Conservation (phyloP, 2,888 invertebrate genomes). For the Rhynchonema sp. region DNA sequence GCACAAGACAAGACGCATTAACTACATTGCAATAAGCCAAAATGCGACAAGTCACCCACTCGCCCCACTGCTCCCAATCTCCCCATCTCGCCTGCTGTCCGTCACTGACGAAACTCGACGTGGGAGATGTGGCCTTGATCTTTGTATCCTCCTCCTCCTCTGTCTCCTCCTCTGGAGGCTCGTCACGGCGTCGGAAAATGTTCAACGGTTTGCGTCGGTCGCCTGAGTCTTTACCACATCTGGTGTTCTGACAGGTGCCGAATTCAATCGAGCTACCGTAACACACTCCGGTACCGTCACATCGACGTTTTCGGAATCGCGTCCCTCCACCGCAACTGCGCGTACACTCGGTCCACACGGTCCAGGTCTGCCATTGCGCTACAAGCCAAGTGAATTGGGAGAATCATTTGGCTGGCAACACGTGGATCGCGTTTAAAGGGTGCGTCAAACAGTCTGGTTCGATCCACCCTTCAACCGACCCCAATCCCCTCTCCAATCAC, state of each 20-base stretch:
- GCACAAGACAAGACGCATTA: no score
- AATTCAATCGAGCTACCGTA: neutral
- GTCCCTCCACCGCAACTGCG: neutral
- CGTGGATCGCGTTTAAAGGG: no score
- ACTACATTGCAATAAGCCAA: no score
- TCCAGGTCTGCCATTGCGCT: neutral
- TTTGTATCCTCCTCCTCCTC: neutral
- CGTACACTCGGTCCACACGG: neutral
- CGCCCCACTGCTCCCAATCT: neutral
- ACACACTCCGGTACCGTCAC: neutral
- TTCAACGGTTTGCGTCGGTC: neutral
- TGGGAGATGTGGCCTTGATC: neutral
- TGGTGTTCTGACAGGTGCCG: neutral
- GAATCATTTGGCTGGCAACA: no score
- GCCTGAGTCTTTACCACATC: neutral
- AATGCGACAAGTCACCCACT: no score
- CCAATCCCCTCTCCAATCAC: no score
- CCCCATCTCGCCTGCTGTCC: neutral
- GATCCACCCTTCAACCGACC: no score
- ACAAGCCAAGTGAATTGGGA: no score
- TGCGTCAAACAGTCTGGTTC: no score
- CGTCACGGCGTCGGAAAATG: neutral
- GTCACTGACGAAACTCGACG: neutral
- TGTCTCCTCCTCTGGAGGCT: neutral
- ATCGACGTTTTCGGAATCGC: neutral